Base-by-base conservation (phyloP, 1,140 invertebrate genomes). In the Globodera rostochiensis region DNA sequence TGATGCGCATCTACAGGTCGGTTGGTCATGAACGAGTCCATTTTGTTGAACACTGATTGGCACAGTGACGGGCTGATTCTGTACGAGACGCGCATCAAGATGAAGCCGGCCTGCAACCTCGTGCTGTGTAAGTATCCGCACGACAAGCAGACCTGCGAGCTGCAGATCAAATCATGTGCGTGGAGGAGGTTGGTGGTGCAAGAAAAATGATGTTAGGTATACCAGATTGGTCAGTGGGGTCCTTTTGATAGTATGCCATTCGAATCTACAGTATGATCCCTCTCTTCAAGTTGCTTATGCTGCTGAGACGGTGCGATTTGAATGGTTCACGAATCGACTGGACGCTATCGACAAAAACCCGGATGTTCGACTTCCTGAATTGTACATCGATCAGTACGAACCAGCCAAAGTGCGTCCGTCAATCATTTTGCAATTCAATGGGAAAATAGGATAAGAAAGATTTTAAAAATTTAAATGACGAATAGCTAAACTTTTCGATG, bases 1-100 rank as follows among this genome's bases (percentile, higher is more conserved):
- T 94, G 7, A 92, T 94, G 83, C 89, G 93, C 77, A 92, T 94
- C 45, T 92, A 92, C 84, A 91, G 91, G 92, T 80, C 93, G 93
- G 6, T 89, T 92, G 73, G 92, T 94, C 60, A 90, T 36, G 36
- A 36, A 36, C 36, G 36, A 36, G 36, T 93, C 6, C 94, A 93
- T 88, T 93, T 93, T 90, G 60, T 60, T 15, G 25, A 60, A 11
- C 60, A 50, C 6, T 73, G 47, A 21, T 74, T 74, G 47, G 4
- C 5, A 11, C 60, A 11, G 19, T n/a, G 53, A 67, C 69, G 49
- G 69, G 25, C n/a, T 67, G 21, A 69, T 78, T 47, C 25, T 67
- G 21, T 71, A 71, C 69, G 69, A 71, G 25, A 71, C 69, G 21
- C 69, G 88, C 73, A 88, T 89, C 6, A 89, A 89, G 73, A 80